A percentile compares a stretch with the other conserved stretches of the same genome.
Evolutionary conservation across 2,797 vertebrate genomes (phyloP).

Genomic region (Chloroceryle inda): DNA sequence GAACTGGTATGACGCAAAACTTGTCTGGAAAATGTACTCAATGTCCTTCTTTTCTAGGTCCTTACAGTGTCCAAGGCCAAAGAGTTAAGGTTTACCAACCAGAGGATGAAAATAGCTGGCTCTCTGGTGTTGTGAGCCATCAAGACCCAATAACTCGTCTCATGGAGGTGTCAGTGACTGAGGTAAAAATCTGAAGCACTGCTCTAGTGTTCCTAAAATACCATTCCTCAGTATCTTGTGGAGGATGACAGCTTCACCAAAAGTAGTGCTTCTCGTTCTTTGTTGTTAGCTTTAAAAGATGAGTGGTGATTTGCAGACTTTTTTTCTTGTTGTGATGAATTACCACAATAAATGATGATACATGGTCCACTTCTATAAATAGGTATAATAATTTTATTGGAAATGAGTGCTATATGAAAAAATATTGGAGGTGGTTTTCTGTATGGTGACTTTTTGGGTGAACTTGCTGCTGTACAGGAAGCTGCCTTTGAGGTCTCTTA

Average conservation of each 20-base stretch:
- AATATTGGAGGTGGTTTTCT: neutral
- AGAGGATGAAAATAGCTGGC: constrained; percentile 93
- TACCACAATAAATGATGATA: neutral
- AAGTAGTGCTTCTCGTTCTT: neutral
- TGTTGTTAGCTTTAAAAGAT: neutral
- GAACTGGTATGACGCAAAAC: neutral
- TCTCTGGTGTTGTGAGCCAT: constrained; percentile 90
- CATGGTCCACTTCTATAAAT: neutral
- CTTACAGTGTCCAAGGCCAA: constrained; percentile 94
- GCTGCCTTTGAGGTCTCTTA: neutral
- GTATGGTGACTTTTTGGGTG: neutral
- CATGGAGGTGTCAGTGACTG: constrained; percentile 94
- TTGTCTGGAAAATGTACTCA: constrained; percentile 23
- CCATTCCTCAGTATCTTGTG: neutral
- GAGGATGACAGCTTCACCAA: neutral
- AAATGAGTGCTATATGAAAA: neutral
- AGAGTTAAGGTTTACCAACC: constrained; percentile 96
- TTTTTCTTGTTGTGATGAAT: neutral
- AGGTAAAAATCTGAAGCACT: constrained; percentile 80
- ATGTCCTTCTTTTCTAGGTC: constrained; percentile 82
- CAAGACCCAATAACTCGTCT: constrained; percentile 94
- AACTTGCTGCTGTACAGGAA: neutral
- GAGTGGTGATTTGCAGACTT: neutral
- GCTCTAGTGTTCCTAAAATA: neutral
- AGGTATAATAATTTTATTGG: neutral